Evolutionary conservation across 2,797 vertebrate species (phyloP).

Genomic region (Melanotaenia nigrans): DNA sequence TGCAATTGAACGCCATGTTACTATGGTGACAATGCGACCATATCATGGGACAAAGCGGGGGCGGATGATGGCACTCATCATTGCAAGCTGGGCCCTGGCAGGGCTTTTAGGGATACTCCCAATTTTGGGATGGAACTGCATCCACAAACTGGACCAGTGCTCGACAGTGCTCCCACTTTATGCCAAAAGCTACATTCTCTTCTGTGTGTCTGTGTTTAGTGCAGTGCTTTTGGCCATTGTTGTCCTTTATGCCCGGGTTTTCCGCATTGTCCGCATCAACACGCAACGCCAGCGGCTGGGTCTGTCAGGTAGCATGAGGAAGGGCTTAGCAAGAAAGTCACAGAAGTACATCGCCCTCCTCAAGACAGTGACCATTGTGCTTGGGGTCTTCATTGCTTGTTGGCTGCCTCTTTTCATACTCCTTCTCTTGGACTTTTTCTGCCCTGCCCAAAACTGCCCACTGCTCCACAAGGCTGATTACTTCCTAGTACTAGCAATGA

Average conservation of each 20-base stretch:
- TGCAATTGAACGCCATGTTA: conserved; percentile 90
- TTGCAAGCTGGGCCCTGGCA: conserved; percentile 85
- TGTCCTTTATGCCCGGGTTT: conserved; percentile 87
- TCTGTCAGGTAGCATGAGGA: conserved; percentile 72
- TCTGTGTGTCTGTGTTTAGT: conserved; percentile 86
- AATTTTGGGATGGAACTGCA: conserved; percentile 91
- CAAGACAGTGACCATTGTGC: conserved; percentile 90
- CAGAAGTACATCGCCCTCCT: conserved; percentile 88
- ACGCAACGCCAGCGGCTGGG: conserved; percentile 76
- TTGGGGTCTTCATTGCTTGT: conserved; percentile 90
- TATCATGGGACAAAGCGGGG: conserved; percentile 84
- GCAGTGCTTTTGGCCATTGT: conserved; percentile 86
- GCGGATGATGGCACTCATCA: conserved; percentile 86
- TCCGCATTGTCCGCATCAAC: conserved; percentile 87
- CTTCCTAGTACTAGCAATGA: conserved; percentile 90
- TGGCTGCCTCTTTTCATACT: conserved; percentile 92
- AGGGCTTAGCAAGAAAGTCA: conserved; percentile 77
- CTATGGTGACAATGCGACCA: conserved; percentile 89
- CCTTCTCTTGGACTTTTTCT: conserved; percentile 88
- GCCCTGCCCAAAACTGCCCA: conserved; percentile 72
- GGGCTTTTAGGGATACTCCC: conserved; percentile 87
- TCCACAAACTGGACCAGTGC: conserved; percentile 82
- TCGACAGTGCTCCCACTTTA: conserved; percentile 91
- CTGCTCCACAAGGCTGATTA: conserved; percentile 89
- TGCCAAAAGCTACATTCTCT: conserved; percentile 89